Evolutionary conservation across 2,797 vertebrate genomes (phyloP).

Genomic region (Myotis myotis): DNA sequence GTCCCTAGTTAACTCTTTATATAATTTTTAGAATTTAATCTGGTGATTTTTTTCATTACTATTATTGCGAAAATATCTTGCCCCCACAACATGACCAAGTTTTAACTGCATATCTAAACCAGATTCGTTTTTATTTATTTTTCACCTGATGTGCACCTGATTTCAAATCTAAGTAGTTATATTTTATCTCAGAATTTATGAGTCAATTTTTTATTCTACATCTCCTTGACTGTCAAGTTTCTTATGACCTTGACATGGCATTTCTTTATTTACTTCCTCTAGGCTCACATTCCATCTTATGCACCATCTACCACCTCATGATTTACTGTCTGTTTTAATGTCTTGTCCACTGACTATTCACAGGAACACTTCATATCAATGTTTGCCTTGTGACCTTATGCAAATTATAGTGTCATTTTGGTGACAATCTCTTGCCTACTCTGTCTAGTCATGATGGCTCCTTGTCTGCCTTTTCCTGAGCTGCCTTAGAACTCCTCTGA

Average conservation of each 20-base stretch:
- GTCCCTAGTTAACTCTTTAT: slow-evolving; percentile 30
- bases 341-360: neutral
- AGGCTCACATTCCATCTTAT: neutral
- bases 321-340: slow-evolving; percentile 39
- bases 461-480: slow-evolving; percentile 21
- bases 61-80: neutral
- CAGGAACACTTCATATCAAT: neutral
- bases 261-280: slow-evolving; percentile 53
- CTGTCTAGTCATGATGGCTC: neutral
- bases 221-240: slow-evolving; percentile 11
- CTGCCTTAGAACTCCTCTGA: slow-evolving; percentile 14
- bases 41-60: neutral
- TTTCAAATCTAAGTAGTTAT: slow-evolving; percentile 30
- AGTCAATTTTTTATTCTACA: neutral
- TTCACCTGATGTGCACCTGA: neutral
- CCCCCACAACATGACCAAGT: neutral
- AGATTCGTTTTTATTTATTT: slow-evolving; percentile 28
- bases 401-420: neutral
- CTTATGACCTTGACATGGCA: slow-evolving; percentile 30
- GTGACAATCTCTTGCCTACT: neutral
- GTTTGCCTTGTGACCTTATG: neutral
- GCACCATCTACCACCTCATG: neutral
- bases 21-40: neutral
- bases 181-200: slow-evolving; percentile 42
- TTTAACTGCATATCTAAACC: slow-evolving; percentile 45